phyloP scores from a whole-genome alignment of 2,113 vertebrate genomes.

The Seriola aureovittata region DNA sequence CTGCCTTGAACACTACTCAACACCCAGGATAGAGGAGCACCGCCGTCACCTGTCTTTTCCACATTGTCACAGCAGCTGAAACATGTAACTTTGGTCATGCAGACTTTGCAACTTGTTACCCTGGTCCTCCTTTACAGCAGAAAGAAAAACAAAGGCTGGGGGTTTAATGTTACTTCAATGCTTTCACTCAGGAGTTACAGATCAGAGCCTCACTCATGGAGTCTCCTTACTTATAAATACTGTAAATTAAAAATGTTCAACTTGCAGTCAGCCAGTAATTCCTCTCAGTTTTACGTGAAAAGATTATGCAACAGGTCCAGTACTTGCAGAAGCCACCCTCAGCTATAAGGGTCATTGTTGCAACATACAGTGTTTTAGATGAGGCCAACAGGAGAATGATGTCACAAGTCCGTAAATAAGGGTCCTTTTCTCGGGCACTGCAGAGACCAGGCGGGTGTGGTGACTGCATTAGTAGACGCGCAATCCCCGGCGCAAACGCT shows the following conservation, averaged over 20 bases:
- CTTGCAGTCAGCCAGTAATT: slow-evolving; percentile 22
- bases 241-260: slow-evolving; percentile 34
- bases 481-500: slow-evolving; percentile 61
- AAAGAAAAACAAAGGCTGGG: not conserved
- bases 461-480: slow-evolving; percentile 84
- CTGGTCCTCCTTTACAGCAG: not conserved
- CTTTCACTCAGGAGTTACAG: not conserved
- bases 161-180: not conserved
- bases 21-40: not conserved
- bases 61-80: slow-evolving; percentile 8
- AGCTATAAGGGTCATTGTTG: slow-evolving; percentile 27
- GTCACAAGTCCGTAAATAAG: slow-evolving; percentile 82
- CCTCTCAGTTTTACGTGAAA: slow-evolving; percentile 52
- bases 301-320: slow-evolving; percentile 84
- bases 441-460: slow-evolving; percentile 87
- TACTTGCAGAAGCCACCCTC: slow-evolving; percentile 41
- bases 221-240: not conserved
- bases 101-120: slow-evolving; percentile 54
- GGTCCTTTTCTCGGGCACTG: slow-evolving; percentile 83
- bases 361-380: slow-evolving; percentile 23
- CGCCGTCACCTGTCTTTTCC: not conserved
- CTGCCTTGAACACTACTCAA: not conserved
- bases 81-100: slow-evolving; percentile 18
- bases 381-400: slow-evolving; percentile 67
- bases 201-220: slow-evolving; percentile 15